Percentiles rank a stretch among this genome's conserved stretches.
phyloP scores from a whole-genome alignment of 2,113 vertebrate species.

The Myodes glareolus region DNA sequence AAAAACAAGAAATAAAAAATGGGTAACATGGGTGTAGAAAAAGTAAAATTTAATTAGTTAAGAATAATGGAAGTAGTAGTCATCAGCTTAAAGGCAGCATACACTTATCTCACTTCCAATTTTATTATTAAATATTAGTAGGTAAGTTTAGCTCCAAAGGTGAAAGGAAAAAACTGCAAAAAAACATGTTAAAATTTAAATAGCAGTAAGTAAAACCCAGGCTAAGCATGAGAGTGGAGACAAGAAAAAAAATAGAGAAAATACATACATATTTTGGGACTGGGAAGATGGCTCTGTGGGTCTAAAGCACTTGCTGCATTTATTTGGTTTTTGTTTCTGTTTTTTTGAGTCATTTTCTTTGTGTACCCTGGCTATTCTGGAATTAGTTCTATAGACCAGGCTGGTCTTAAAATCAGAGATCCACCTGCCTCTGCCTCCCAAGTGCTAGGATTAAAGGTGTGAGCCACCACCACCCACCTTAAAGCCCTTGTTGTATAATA shows the following conservation, averaged over 20 bases:
- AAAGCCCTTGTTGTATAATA: background rate
- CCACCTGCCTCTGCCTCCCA: background rate
- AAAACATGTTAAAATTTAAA: slow-evolving; percentile 53
- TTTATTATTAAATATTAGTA: slow-evolving; percentile 57
- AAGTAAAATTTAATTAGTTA: slow-evolving; percentile 56
- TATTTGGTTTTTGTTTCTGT: background rate
- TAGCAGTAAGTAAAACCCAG: slow-evolving; percentile 13
- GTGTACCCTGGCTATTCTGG: background rate
- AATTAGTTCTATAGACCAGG: background rate
- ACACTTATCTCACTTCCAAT: background rate
- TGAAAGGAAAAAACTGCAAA: slow-evolving; percentile 32
- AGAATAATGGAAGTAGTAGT: slow-evolving; percentile 6
- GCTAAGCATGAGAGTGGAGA: background rate
- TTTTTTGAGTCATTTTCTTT: background rate
- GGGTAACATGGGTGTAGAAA: slow-evolving; percentile 2
- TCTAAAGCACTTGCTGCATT: background rate
- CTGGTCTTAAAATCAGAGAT: background rate
- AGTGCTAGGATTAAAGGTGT: background rate
- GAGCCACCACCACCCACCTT: background rate
- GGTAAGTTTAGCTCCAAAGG: slow-evolving; percentile 7
- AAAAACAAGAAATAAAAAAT: background rate
- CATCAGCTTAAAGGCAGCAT: slow-evolving; percentile 54
- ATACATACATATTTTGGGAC: background rate
- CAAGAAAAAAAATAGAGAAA: slow-evolving; percentile 4
- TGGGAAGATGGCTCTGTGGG: background rate